phyloP scores from a whole-genome alignment of 2,888 invertebrate genomes.

The Rotaria macrura region DNA sequence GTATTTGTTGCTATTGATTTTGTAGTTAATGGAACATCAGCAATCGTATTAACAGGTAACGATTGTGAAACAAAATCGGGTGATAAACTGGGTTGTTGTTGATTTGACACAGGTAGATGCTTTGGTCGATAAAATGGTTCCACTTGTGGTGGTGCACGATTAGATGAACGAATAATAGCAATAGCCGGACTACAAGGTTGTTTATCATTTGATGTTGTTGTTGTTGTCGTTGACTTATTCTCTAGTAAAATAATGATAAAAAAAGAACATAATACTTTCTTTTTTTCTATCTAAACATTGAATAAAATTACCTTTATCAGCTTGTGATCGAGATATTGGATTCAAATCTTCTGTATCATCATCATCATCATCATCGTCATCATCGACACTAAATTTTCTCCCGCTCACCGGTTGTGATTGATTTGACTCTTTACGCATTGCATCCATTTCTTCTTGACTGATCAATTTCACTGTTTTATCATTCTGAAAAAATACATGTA shows the following conservation, averaged over 20 bases:
- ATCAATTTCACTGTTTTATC: constrained; percentile 15
- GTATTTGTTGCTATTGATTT: background rate
- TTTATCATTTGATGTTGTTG: background rate
- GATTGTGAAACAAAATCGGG: background rate
- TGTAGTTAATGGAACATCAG: background rate
- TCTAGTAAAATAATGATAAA: background rate
- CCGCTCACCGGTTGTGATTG: background rate
- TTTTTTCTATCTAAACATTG: no score
- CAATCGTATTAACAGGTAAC: background rate
- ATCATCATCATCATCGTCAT: background rate
- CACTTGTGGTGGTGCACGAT: background rate
- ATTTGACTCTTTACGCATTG: background rate
- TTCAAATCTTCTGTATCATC: background rate
- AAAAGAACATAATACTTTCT: no score
- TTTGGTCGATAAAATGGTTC: constrained; percentile 16
- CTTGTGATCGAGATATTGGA: background rate
- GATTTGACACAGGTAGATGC: background rate
- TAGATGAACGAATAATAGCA: background rate
- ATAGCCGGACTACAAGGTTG: background rate
- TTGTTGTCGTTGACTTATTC: background rate
- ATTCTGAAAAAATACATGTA: no score
- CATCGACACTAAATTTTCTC: background rate
- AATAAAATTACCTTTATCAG: background rate
- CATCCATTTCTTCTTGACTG: constrained; percentile 1
- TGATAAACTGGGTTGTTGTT: no score